A percentile compares a stretch with the other conserved stretches of the same genome.
Evolutionary conservation across 1,140 invertebrate genomes (phyloP).

Genomic region (Diachasmimorpha longicaudata): DNA sequence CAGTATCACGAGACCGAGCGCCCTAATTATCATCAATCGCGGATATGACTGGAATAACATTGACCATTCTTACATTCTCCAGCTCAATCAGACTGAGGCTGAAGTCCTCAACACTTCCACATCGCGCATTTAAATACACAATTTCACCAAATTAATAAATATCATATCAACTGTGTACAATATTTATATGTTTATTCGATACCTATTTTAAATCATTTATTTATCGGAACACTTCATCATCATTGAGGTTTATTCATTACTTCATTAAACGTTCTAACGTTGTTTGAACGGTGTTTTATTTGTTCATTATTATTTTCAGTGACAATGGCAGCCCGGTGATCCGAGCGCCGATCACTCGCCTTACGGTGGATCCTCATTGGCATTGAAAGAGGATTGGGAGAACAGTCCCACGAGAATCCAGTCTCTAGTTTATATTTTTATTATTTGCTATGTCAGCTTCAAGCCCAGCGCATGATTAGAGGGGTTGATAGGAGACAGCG

Average conservation of each 20-base stretch:
- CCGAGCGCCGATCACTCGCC: neutral
- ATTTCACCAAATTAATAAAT: neutral
- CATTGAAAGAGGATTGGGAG: neutral
- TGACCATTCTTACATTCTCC: neutral
- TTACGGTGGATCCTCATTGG: neutral
- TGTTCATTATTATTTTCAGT: neutral
- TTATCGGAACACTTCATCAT: conserved; percentile 32
- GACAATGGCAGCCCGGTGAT: neutral
- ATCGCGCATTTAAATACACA: too few species aligned
- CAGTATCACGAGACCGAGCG: neutral
- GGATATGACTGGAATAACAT: conserved; percentile 23
- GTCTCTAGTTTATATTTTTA: conserved; percentile 1
- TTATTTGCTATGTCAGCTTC: conserved; percentile 22
- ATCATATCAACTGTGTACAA: conserved; percentile 7
- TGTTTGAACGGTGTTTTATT: neutral
- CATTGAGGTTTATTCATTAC: conserved; percentile 22
- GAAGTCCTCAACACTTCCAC: too few species aligned
- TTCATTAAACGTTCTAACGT: conserved; percentile 19
- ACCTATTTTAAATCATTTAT: neutral
- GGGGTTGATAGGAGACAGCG: conserved; percentile 21
- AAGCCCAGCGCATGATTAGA: conserved; percentile 29
- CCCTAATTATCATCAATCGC: conserved; percentile 14
- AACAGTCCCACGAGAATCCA: neutral
- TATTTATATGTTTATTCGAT: conserved; percentile 22
- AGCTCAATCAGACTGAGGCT: too few species aligned